Evolutionary conservation across 2,888 invertebrate species (phyloP).

Genomic region (Xanthorhoe designata): DNA sequence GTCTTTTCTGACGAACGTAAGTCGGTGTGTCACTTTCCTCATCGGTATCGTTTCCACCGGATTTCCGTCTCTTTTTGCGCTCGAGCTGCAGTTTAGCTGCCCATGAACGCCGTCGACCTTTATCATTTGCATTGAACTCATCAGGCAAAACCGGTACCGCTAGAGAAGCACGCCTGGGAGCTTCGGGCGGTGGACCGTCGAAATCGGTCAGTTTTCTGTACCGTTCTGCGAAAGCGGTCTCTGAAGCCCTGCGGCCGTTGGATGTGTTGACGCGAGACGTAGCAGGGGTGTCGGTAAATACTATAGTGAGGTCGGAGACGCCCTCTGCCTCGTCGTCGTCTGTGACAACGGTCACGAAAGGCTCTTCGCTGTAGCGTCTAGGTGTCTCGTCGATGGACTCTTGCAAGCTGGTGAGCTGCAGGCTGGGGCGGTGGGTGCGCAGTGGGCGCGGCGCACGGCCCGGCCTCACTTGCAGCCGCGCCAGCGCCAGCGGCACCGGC

Average conservation of each 20-base stretch:
- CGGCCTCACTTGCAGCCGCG: conserved; percentile 70
- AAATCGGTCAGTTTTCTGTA: conserved; percentile 78
- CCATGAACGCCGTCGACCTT: conserved; percentile 88
- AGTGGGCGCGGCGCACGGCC: conserved; percentile 65
- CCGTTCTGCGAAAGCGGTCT: conserved; percentile 77
- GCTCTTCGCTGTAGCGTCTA: conserved; percentile 75
- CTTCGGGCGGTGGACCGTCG: conserved; percentile 73
- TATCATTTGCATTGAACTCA: conserved; percentile 71
- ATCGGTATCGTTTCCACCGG: conserved; percentile 77
- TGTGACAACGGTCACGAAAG: conserved; percentile 62
- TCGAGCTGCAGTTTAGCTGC: conserved; percentile 83
- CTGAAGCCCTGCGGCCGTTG: conserved; percentile 79
- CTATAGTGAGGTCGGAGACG: conserved; percentile 64
- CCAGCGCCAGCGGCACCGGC: conserved; percentile 79
- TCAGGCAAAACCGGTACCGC: conserved; percentile 72
- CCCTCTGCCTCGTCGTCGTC: conserved; percentile 79
- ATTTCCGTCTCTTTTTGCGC: conserved; percentile 84
- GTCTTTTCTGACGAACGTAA: conserved; percentile 89
- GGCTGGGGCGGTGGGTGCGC: conserved; percentile 74
- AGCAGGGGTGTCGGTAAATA: conserved; percentile 54
- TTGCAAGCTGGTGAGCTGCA: conserved; percentile 78
- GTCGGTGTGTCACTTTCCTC: conserved; percentile 73
- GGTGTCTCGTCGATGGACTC: conserved; percentile 77
- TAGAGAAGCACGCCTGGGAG: conserved; percentile 77
- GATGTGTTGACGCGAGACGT: conserved; percentile 59